These are phyloP conservation scores for Macropis europaea DNA, from an alignment of 2,888 invertebrate species.

Conservation along the genomic window DNA sequence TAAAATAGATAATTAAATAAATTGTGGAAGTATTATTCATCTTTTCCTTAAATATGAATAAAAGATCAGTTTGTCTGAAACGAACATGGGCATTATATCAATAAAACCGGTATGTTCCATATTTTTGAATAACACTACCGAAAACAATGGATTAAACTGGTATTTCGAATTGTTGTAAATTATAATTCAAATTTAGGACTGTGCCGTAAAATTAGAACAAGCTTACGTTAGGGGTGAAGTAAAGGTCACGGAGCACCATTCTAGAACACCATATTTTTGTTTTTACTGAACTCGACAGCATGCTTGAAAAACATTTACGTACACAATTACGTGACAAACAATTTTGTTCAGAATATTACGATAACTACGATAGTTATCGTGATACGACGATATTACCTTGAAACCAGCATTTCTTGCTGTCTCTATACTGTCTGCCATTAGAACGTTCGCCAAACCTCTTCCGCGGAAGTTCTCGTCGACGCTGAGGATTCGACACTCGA, in stretches of 20 bases:
- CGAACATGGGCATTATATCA: too few species aligned
- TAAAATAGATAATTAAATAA: too few species aligned
- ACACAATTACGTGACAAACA: not conserved
- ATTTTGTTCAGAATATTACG: not conserved
- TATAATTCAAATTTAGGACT: not conserved
- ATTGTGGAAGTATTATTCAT: too few species aligned
- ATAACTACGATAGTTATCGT: not conserved
- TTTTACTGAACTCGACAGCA: conserved; percentile 22
- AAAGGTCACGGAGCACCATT: conserved; percentile 1
- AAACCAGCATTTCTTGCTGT: conserved; percentile 85
- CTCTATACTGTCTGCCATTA: conserved; percentile 85
- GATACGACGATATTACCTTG: conserved; percentile 81
- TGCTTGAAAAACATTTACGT: conserved; percentile 33
- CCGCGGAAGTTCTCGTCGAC: conserved; percentile 88
- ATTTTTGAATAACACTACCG: too few species aligned
- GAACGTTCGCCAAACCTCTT: conserved; percentile 87
- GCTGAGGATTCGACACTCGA: conserved; percentile 91
- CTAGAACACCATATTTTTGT: not conserved
- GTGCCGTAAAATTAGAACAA: conserved; percentile 17
- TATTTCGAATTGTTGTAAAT: not conserved
- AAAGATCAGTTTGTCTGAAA: too few species aligned
- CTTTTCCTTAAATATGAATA: too few species aligned
- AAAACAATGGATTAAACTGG: too few species aligned
- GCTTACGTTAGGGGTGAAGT: not conserved
- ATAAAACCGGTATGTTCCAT: too few species aligned